phyloP scores from a whole-genome alignment of 2,797 vertebrate genomes.

The Sebastes oblongus region DNA sequence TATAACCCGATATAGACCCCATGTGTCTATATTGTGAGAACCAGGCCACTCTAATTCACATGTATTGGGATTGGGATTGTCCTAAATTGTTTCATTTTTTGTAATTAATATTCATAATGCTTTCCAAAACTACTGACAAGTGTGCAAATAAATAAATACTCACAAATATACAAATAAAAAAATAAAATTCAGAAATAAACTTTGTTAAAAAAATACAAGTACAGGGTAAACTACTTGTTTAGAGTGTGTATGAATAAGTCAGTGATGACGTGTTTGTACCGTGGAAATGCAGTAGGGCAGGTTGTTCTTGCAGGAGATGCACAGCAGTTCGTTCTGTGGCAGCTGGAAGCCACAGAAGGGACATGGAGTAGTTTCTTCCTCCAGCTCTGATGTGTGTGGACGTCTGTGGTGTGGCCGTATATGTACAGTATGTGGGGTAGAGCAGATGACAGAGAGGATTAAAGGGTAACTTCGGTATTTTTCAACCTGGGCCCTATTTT shows the following conservation, averaged over 20 bases:
- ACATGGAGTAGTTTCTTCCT: slow-evolving; percentile 90
- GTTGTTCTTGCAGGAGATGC: slow-evolving; percentile 94
- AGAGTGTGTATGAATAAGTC: background rate
- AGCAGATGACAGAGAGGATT: background rate
- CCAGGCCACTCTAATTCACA: too few relatives aligned
- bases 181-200: too few relatives aligned
- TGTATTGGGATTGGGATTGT: too few relatives aligned
- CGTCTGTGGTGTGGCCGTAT: slow-evolving; percentile 74
- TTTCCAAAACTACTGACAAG: too few relatives aligned
- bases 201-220: background rate
- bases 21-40: too few relatives aligned
- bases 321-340: slow-evolving; percentile 91
- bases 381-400: slow-evolving; percentile 88
- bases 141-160: too few relatives aligned
- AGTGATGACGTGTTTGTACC: slow-evolving; percentile 56
- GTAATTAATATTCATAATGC: too few relatives aligned
- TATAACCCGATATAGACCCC: too few relatives aligned
- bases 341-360: slow-evolving; percentile 92
- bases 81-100: too few relatives aligned
- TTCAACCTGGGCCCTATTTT: background rate
- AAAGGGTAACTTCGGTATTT: background rate
- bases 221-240: background rate
- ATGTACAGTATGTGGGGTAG: background rate
- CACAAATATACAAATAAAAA: too few relatives aligned
- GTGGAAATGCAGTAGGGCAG: slow-evolving; percentile 96